A percentile compares a stretch with the other conserved stretches of the same genome.
Conservation (phyloP, 2,888 invertebrate species). For the Suillia variegata region DNA sequence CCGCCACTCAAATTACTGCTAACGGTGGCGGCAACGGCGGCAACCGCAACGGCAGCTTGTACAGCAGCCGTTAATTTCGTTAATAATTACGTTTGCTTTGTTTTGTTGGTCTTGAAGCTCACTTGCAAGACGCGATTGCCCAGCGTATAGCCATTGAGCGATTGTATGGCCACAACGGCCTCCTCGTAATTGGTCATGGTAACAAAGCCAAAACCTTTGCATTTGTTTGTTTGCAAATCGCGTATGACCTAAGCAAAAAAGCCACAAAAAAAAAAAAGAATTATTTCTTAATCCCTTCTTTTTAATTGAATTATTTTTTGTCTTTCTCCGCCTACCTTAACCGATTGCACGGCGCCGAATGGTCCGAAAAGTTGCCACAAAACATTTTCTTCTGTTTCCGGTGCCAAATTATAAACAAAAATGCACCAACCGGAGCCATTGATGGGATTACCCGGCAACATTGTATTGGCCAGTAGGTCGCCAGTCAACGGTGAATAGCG, state of each 20-base stretch:
- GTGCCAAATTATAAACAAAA: conserved; percentile 94
- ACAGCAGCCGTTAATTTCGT: conserved; percentile 58
- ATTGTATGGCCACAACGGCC: conserved; percentile 93
- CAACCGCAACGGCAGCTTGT: conserved; percentile 37
- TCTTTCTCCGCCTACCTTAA: conserved; percentile 94
- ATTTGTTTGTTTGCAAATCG: conserved; percentile 94
- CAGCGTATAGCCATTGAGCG: conserved; percentile 93
- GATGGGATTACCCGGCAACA: conserved; percentile 83
- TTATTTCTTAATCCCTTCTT: no score
- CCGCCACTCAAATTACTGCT: not conserved
- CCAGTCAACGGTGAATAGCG: conserved; percentile 87
- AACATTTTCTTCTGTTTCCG: conserved; percentile 94
- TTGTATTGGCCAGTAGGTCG: conserved; percentile 75
- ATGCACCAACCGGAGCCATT: conserved; percentile 82
- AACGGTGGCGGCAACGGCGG: not conserved
- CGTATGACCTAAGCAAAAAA: conserved; percentile 73
- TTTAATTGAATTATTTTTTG: no score
- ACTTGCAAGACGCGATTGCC: conserved; percentile 96
- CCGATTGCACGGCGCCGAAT: conserved; percentile 96
- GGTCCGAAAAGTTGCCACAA: conserved; percentile 97
- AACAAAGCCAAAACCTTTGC: conserved; percentile 97
- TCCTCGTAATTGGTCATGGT: conserved; percentile 99
- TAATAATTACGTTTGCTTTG: conserved; percentile 67
- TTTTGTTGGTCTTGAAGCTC: conserved; percentile 94
- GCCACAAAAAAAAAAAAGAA: not conserved